Conservation (phyloP, 2,797 vertebrate genomes). For the Dallia pectoralis region DNA sequence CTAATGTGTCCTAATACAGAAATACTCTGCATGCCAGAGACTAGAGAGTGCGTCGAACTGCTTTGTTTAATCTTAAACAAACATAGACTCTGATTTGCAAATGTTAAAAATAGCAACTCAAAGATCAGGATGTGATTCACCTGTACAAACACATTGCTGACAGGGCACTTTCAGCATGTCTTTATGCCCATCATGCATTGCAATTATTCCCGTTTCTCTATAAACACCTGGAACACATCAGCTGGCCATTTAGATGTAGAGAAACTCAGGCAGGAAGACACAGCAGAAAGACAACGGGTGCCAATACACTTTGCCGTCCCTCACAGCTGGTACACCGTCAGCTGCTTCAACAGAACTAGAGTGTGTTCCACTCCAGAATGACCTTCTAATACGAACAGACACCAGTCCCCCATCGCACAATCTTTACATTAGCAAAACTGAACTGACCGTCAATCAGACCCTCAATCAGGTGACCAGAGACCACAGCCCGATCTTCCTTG, state of each 20-base stretch:
- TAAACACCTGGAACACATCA: neutral
- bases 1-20: neutral
- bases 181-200: neutral
- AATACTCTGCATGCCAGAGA: neutral
- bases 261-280: neutral
- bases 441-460: neutral
- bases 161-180: constrained; percentile 7
- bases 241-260: neutral
- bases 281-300: neutral
- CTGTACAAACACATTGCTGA: constrained; percentile 63
- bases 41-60: constrained; percentile 68
- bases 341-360: neutral
- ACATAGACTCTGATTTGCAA: constrained; percentile 62
- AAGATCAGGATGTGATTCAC: constrained; percentile 62
- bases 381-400: neutral
- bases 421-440: neutral
- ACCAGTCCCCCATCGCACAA: neutral
- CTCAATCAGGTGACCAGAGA: constrained; percentile 44
- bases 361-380: neutral
- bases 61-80: constrained; percentile 63
- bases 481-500: constrained; percentile 49
- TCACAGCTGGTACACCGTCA: neutral
- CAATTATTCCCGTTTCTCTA: neutral
- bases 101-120: constrained; percentile 62
- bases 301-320: neutral